phyloP scores from a whole-genome alignment of 1,140 invertebrate species.

The Bombus sylvicola region DNA sequence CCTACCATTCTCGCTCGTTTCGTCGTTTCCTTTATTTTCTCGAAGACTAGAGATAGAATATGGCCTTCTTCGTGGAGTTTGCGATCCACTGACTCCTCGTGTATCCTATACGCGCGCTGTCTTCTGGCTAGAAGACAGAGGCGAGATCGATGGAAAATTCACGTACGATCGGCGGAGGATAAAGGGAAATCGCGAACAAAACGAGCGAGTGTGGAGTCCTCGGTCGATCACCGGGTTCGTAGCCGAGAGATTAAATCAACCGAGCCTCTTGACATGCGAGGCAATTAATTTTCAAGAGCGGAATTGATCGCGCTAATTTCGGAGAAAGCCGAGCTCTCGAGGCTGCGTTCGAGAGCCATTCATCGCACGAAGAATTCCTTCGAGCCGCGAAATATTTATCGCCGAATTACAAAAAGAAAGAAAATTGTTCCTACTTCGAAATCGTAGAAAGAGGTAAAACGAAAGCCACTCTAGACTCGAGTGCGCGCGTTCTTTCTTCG shows the following conservation, averaged over 20 bases:
- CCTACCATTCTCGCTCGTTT: not conserved
- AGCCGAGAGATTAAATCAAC: constrained; percentile 61
- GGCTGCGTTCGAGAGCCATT: constrained; percentile 47
- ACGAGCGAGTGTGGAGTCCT: constrained; percentile 13
- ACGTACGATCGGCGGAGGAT: constrained; percentile 7
- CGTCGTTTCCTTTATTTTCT: not conserved
- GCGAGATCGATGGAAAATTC: constrained; percentile 12
- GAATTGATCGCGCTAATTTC: constrained; percentile 65
- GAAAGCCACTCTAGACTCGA: not conserved
- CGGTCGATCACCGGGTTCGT: not conserved
- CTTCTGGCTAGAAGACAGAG: not conserved
- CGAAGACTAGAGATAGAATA: not conserved
- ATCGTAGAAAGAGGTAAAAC: not conserved
- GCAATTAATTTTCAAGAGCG: constrained; percentile 61
- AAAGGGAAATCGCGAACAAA: constrained; percentile 15
- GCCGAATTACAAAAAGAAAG: constrained; percentile 9
- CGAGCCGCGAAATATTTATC: constrained; percentile 47
- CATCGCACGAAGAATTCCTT: constrained; percentile 49
- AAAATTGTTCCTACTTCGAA: not conserved
- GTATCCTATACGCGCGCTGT: not conserved
- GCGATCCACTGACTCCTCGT: not conserved
- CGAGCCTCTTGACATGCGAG: constrained; percentile 47
- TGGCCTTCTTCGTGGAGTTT: not conserved
- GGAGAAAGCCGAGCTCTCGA: constrained; percentile 34
- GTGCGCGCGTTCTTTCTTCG: not conserved